Base-by-base conservation (phyloP, 2,113 vertebrate genomes). In the Speoplatyrhinus poulsoni region DNA sequence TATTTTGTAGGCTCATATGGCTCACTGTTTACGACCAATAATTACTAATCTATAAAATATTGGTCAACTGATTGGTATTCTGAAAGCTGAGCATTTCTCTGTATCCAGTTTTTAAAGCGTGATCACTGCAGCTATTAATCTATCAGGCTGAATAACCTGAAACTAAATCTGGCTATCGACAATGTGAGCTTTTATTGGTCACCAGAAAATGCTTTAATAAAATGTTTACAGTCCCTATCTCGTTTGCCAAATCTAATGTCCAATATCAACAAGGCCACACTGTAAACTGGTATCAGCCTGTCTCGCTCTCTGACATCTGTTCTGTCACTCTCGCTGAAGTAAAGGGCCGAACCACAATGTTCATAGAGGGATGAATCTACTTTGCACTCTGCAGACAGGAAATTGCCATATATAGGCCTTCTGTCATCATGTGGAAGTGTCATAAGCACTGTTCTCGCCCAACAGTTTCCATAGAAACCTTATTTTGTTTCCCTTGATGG, bases 401-500 rank as follows among this genome's bases (percentile, higher is more conserved):
- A 88, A 77, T 82, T 52, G 72, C 90, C 91, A 85, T 91, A 88
- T 92, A 91, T 91, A 89, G 92, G 67, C 85, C 75, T 67, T 82
- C 76, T 81, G 84, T 83, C 65, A 72, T 74, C 79, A 70, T 82
- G 26, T 88, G 81, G 77, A 87, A 85, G 81, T 88, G 85, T 91
- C 85, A 87, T 75, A 85, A 87, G 84, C 81, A 65, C 64, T 73
- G 68, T 80, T 80, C 85, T 74, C 77, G 83, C 85, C 68, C 71
- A 84, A 73, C 85, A 82, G 91, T 94, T 93, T 90, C 93, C 91
- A 93, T 92, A 83, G 92, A 86, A 93, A 94, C 93, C 84, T 84
- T 69, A 84, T 88, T 91, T 89, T 92, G 87, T 90, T 90, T 85
- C 82, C 81, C 79, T 87, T 55, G 54, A 77, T 87, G 87, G 77